Evolutionary conservation across 30 jellyfish, hydroid and myxozoan species (phyloP), one percentile per base, ranked within the genome.

Genomic region (Pelagia noctiluca): DNA sequence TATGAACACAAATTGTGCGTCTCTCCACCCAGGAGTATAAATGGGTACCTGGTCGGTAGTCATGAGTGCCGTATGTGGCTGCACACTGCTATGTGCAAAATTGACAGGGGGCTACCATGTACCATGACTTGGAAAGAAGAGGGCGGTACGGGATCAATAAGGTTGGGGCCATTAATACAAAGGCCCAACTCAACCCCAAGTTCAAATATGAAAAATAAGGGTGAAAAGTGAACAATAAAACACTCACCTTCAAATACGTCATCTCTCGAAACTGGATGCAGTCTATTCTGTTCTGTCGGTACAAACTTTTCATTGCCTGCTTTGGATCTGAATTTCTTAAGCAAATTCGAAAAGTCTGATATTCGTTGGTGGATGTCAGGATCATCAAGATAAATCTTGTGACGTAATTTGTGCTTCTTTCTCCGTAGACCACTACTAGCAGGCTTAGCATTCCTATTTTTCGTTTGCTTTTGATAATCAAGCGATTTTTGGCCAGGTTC

Each of bases 301-400:
- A 29, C 65, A 19, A 32, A 36, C 33, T 84, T 75, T 62, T 95
- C 95, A 4, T 77, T 63, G 34, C 67, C 91, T 19, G 82, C 89
- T 26, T 82, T 96, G 16, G 75, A 78, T 0, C 70, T 69, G 36
- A 66, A 64, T 60, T 63, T 52, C 38, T 80, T 92, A 61, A 92
- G 82, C 61, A 86, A 35, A 5, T 63, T 63, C 3, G 95, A 91
- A 37, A 38, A 88, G 26, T 92, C 98, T 13, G 87, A 86, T 30
- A 92, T 92, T 29, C 81, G 29, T 53, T 92, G 98, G 54, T 92
- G 98, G 28, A 92, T 64, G 34, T 92, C 98, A 0, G 98, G 98
- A 53, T 92, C 98, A 66, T 92, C 98, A 5, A 92, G 65, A 63
- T 92, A 92, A 16, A 92, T 71, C 60, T 83, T 82, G 63, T 86